Evolutionary conservation across 2,797 vertebrate species (phyloP).

Genomic region (Lepus oiostolus): DNA sequence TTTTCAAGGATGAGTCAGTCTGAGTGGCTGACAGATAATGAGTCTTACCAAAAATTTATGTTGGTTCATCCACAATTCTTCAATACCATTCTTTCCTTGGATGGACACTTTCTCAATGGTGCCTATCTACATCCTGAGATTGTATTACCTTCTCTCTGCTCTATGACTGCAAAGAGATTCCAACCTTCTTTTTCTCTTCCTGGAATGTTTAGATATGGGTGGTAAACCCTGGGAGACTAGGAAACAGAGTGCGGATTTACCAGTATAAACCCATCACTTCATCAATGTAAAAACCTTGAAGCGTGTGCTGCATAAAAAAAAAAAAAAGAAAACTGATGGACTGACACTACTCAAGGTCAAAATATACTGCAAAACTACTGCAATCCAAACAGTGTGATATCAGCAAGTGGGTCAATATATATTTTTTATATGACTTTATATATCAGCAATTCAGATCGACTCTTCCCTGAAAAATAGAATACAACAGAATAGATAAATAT

Average conservation of each 20-base stretch:
- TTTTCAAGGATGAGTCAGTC: slow-evolving; percentile 41
- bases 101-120: slow-evolving; percentile 51
- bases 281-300: not conserved
- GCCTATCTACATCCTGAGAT: not conserved
- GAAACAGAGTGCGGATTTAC: not conserved
- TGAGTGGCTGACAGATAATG: slow-evolving; percentile 8
- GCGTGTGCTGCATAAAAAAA: not conserved
- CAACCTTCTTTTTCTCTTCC: not conserved
- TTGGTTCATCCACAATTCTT: not conserved
- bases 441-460: too few species aligned
- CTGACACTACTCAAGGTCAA: not conserved
- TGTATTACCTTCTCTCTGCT: not conserved
- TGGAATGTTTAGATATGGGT: not conserved
- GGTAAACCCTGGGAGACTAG: not conserved
- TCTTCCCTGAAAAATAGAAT: too few species aligned
- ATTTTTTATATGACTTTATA: too few species aligned
- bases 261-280: not conserved
- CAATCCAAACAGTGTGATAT: slow-evolving; percentile 1
- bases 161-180: not conserved
- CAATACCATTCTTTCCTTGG: slow-evolving; percentile 29
- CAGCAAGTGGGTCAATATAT: not conserved
- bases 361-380: not conserved
- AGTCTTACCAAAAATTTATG: slow-evolving; percentile 26
- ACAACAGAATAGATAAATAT: not conserved
- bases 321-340: not conserved